Base-by-base conservation (phyloP, 2,888 invertebrate species). In the Parnassius smintheus region DNA sequence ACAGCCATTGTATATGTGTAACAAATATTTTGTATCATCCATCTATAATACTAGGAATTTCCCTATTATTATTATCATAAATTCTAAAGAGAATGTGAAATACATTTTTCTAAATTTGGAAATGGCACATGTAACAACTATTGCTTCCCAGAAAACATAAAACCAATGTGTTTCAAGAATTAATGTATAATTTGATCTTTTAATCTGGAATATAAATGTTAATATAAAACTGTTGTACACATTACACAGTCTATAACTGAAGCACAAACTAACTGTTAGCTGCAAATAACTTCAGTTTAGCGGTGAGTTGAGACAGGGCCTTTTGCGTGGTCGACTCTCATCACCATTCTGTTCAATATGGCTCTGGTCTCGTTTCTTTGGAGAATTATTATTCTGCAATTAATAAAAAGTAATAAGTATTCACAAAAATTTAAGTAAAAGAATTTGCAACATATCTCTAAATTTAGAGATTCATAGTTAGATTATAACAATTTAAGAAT, bases 351-450 rank as follows among this genome's bases (percentile, higher is more conserved):
- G 92, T 68, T 91, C 91, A 61, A 89, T 76, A 67, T 87, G 88
- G 72, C 88, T 92, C 67, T 90, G 89, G 66, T 94, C 94, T 67
- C 94, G 88, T 81, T 94, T 94, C 76, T 94, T 94, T 69, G 93
- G 94, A 48, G 93, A 92, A 66, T 86, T 92, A 88, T 94, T 86
- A 67, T 91, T 82, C 92, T 92, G 82, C 61, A 82, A 85, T 50
- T 44, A 44, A 44, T 11, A 44, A 44, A 44, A 44, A 11, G 44
- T 44, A 44, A 44, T 44, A 42, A 18, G 18, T 18, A 35, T 35
- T 35, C 4, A 35, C 35, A 1, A 35, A 25, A 25, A 35, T 7
- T 35, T 4, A 35, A 1, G 1, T 4, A 4, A 4, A 4, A 35
- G 18, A 35, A n/a, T n/a, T n/a, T n/a, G n/a, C n/a, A n/a, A n/a